Evolutionary conservation across 1,140 invertebrate species (phyloP).

Genomic region (Brachionus angularis): DNA sequence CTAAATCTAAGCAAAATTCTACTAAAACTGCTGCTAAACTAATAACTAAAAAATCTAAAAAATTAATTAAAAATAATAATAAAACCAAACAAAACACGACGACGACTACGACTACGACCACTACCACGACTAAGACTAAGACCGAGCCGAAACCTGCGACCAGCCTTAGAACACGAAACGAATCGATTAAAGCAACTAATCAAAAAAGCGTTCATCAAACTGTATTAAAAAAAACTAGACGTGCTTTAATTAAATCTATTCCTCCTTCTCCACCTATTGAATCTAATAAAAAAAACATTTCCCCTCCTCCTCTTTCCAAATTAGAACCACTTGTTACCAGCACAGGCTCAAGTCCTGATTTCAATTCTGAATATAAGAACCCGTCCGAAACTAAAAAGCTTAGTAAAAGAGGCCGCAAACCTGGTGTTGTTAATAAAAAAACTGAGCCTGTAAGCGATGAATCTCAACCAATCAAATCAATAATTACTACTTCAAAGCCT

Average conservation of each 20-base stretch:
- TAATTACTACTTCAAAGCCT: background rate
- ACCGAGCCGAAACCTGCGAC: too few relatives aligned
- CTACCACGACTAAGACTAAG: background rate
- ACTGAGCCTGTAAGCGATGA: background rate
- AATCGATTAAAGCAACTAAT: background rate
- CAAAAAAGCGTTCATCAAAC: too few relatives aligned
- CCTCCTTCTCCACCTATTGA: too few relatives aligned
- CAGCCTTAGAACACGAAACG: too few relatives aligned
- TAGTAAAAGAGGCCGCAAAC: background rate
- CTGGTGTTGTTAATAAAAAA: too few relatives aligned
- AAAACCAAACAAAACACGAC: background rate
- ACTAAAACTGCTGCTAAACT: background rate
- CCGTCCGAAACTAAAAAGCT: background rate
- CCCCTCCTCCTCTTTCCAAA: too few relatives aligned
- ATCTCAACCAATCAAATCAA: background rate
- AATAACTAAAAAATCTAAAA: background rate
- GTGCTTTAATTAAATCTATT: too few relatives aligned
- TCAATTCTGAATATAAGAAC: background rate
- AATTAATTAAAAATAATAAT: conserved; percentile 8
- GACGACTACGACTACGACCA: background rate
- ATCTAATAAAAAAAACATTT: too few relatives aligned
- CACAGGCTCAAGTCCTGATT: background rate
- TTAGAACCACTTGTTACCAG: background rate
- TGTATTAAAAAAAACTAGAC: too few relatives aligned
- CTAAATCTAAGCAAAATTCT: conserved; percentile 5